phyloP scores from a whole-genome alignment of 2,113 vertebrate genomes.

The Gallinago undulata region DNA sequence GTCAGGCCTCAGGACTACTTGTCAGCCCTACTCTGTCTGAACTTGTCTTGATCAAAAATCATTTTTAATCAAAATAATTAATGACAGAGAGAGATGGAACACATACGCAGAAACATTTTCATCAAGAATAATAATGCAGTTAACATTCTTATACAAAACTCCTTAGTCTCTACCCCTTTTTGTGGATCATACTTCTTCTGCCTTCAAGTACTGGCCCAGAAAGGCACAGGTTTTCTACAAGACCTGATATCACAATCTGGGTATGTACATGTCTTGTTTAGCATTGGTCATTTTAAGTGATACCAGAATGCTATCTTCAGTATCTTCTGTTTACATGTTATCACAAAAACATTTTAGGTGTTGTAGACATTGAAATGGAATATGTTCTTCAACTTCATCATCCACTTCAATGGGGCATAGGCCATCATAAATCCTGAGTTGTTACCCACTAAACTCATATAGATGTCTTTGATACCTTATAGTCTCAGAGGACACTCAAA shows the following conservation, averaged over 20 bases:
- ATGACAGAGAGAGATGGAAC: not conserved
- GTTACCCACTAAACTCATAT: rapidly evolving
- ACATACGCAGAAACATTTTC: not conserved
- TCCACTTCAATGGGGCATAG: not conserved
- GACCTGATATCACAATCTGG: not conserved
- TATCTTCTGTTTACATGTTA: not conserved
- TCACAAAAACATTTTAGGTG: not conserved
- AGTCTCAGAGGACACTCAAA: not conserved
- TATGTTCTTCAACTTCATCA: not conserved
- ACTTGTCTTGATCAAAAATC: not conserved
- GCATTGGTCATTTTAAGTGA: not conserved
- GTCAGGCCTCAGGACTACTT: not conserved
- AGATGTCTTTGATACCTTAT: not conserved
- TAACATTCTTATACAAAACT: not conserved
- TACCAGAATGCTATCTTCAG: not conserved
- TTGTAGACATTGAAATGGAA: not conserved
- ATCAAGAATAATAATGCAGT: not conserved
- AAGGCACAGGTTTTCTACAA: not conserved
- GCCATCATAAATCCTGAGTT: not conserved
- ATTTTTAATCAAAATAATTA: not conserved
- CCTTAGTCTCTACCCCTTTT: not conserved
- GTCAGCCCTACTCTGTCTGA: not conserved
- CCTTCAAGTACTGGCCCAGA: not conserved
- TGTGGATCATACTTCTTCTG: not conserved
- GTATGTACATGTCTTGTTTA: not conserved